These are phyloP conservation scores for Sinonovacula constricta DNA, from an alignment of 1,140 invertebrate genomes.

Conservation along the genomic window DNA sequence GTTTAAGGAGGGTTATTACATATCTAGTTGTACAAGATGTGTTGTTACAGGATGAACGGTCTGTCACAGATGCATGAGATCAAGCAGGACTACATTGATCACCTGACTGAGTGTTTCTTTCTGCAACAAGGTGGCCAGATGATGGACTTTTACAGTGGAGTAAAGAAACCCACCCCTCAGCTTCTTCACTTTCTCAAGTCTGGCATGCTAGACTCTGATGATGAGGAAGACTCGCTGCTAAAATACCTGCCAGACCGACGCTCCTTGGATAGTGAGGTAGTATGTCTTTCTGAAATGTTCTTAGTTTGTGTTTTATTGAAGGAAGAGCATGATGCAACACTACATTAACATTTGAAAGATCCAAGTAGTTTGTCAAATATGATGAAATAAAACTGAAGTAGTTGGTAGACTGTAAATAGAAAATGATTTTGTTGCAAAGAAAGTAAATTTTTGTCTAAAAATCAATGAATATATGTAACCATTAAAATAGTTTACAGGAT, in stretches of 20 bases:
- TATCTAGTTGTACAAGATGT: too few species aligned
- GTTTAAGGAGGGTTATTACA: too few species aligned
- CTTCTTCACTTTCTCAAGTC: slow-evolving; percentile 87
- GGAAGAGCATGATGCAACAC: background rate
- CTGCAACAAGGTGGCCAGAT: slow-evolving; percentile 91
- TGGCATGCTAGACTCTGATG: slow-evolving; percentile 85
- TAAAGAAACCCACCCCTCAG: slow-evolving; percentile 86
- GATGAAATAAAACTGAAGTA: background rate
- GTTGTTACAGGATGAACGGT: slow-evolving; percentile 60
- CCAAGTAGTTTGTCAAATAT: background rate
- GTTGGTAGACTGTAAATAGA: background rate
- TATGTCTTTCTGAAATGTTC: background rate
- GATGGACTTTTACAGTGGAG: slow-evolving; percentile 90
- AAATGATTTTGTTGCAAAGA: background rate
- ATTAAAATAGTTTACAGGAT: too few species aligned
- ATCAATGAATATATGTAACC: background rate
- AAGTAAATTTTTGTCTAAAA: background rate
- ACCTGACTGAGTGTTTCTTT: slow-evolving; percentile 90
- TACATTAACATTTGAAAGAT: background rate
- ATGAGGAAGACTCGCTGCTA: slow-evolving; percentile 80
- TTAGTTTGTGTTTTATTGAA: too few species aligned
- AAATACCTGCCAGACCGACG: slow-evolving; percentile 2
- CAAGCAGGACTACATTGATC: slow-evolving; percentile 86
- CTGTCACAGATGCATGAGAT: slow-evolving; percentile 68
- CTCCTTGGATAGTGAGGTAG: background rate